phyloP scores from a whole-genome alignment of 2,113 vertebrate species.

The Albula goreensis region DNA sequence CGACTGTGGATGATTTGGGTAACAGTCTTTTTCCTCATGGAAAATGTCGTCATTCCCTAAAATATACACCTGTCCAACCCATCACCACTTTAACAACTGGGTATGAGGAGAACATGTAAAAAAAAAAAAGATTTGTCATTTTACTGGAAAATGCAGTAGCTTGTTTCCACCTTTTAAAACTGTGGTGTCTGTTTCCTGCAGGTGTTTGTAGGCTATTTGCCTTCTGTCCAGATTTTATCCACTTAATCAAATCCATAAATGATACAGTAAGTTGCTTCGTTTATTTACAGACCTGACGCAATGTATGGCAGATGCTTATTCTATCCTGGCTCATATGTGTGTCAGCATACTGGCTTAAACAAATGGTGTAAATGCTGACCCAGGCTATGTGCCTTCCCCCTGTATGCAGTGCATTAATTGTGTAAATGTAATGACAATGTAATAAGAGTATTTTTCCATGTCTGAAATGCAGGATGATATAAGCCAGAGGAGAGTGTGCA shows the following conservation, averaged over 20 bases:
- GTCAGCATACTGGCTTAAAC: not conserved
- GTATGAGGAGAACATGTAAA: not conserved
- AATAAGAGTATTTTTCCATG: not conserved
- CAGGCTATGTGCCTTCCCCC: not conserved
- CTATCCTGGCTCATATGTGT: not conserved
- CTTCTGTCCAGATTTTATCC: slow-evolving; percentile 63
- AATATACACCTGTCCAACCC: not conserved
- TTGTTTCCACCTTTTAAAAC: not conserved
- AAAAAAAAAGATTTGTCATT: not conserved
- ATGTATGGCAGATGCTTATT: not conserved
- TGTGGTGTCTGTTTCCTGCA: slow-evolving; percentile 54
- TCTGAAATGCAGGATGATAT: slow-evolving; percentile 70
- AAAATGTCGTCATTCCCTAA: not conserved
- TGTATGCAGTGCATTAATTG: not conserved
- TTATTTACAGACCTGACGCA: not conserved
- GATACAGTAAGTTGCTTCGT: slow-evolving; percentile 68
- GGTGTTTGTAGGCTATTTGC: slow-evolving; percentile 77
- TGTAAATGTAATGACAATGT: not conserved
- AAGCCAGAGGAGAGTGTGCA: slow-evolving; percentile 70
- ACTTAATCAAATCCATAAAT: slow-evolving; percentile 75
- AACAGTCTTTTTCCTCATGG: not conserved
- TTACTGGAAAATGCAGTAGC: not conserved
- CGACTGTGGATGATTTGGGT: slow-evolving; percentile 85
- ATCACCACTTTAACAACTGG: not conserved
- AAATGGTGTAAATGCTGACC: not conserved